These are phyloP conservation scores for Avahi laniger DNA, from an alignment of 2,797 vertebrate genomes.

Conservation along the genomic window DNA sequence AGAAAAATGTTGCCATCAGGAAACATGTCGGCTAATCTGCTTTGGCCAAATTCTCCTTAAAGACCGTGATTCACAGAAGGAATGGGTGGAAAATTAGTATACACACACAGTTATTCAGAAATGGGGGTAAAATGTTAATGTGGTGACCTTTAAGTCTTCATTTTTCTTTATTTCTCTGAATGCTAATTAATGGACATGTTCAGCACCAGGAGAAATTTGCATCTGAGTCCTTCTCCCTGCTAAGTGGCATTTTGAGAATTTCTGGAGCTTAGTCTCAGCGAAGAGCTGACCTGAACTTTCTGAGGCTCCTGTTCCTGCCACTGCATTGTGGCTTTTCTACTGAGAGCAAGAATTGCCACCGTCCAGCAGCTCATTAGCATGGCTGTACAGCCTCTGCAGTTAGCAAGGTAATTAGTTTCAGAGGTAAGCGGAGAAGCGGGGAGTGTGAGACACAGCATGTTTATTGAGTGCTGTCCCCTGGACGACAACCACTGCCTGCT, in stretches of 20 bases:
- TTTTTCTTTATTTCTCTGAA: slow-evolving; percentile 53
- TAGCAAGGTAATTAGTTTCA: slow-evolving; percentile 80
- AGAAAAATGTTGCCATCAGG: slow-evolving; percentile 9
- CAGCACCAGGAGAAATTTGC: neutral
- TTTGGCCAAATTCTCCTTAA: slow-evolving; percentile 50
- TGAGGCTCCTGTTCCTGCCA: neutral
- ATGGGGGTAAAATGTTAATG: slow-evolving; percentile 45
- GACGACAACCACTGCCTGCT: slow-evolving; percentile 27
- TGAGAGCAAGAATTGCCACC: neutral
- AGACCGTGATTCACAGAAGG: slow-evolving; percentile 63
- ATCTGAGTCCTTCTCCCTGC: neutral
- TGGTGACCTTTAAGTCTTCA: slow-evolving; percentile 60
- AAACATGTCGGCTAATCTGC: slow-evolving; percentile 39
- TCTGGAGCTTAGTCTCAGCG: slow-evolving; percentile 15
- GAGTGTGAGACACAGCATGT: slow-evolving; percentile 49
- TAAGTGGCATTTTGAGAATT: slow-evolving; percentile 44
- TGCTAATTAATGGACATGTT: slow-evolving; percentile 33
- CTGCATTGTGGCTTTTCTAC: neutral
- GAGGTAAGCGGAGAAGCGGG: slow-evolving; percentile 72
- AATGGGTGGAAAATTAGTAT: slow-evolving; percentile 50
- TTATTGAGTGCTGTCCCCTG: slow-evolving; percentile 64
- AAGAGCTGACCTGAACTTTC: neutral
- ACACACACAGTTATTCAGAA: slow-evolving; percentile 62
- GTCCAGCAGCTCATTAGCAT: slow-evolving; percentile 75
- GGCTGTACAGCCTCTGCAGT: slow-evolving; percentile 56